Conservation (phyloP, 2,888 invertebrate species). For the Ormia ochracea region DNA sequence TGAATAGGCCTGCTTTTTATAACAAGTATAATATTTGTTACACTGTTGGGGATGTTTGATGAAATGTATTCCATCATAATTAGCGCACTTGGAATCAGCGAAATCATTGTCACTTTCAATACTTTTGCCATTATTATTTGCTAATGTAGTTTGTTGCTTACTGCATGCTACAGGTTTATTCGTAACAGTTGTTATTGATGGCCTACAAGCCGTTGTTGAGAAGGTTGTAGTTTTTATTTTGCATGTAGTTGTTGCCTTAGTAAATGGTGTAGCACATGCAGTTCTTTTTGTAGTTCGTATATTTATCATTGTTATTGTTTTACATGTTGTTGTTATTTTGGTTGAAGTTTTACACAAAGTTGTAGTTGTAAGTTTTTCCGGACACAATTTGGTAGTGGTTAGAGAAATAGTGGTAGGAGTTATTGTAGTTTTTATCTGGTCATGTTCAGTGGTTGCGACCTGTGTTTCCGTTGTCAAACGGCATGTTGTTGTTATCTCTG, state of each 20-base stretch:
- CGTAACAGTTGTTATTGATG: neutral
- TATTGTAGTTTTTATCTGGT: neutral
- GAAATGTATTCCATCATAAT: constrained; percentile 38
- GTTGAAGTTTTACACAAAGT: neutral
- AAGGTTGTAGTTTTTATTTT: neutral
- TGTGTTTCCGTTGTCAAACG: neutral
- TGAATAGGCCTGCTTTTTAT: constrained; percentile 35
- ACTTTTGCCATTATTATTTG: neutral
- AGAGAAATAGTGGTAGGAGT: neutral
- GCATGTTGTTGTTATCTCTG: neutral
- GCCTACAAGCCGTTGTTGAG: neutral
- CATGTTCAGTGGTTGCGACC: neutral
- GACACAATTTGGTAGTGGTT: neutral
- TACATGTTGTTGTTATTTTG: neutral
- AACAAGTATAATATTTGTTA: constrained; percentile 56
- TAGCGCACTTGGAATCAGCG: constrained; percentile 23
- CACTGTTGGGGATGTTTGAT: constrained; percentile 49
- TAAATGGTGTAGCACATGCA: neutral
- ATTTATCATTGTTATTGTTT: neutral
- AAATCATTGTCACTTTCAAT: neutral
- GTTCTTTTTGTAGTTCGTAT: neutral
- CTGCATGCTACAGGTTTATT: neutral
- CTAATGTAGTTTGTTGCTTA: neutral
- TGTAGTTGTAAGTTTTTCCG: neutral
- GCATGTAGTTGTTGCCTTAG: neutral